Evolutionary conservation across 2,888 invertebrate species (phyloP).

Genomic region (Sarcophaga variegata): DNA sequence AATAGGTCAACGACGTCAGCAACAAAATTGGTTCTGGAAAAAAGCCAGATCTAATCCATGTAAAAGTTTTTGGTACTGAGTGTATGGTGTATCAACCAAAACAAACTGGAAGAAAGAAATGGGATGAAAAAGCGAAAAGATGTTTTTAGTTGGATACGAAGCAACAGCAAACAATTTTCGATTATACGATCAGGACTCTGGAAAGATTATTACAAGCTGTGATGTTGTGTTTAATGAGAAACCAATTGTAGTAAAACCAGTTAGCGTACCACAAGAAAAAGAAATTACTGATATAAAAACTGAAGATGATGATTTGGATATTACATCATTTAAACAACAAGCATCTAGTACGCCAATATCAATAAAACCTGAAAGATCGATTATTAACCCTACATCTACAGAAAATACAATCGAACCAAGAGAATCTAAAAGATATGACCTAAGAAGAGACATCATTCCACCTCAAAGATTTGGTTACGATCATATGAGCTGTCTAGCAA

Average conservation of each 20-base stretch:
- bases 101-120: constrained; percentile 59
- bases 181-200: constrained; percentile 29
- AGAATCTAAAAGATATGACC: constrained; percentile 4
- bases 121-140: constrained; percentile 54
- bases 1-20: constrained; percentile 70
- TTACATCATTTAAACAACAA: constrained; percentile 29
- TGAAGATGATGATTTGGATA: background rate
- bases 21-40: constrained; percentile 33
- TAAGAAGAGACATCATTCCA: constrained; percentile 13
- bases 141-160: constrained; percentile 56
- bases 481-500: constrained; percentile 14
- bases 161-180: constrained; percentile 43
- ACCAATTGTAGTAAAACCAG: background rate
- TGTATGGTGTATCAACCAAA: constrained; percentile 57
- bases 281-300: background rate
- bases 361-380: constrained; percentile 28
- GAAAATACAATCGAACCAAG: constrained; percentile 27
- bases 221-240: constrained; percentile 58
- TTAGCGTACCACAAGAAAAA: constrained; percentile 12
- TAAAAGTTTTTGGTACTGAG: constrained; percentile 62
- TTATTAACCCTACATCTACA: constrained; percentile 1
- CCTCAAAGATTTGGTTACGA: background rate
- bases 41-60: constrained; percentile 67
- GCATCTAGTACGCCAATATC: constrained; percentile 42
- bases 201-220: constrained; percentile 37